Evolutionary conservation across 2,113 vertebrate genomes (phyloP).

Genomic region (Thamnaconus septentrionalis): DNA sequence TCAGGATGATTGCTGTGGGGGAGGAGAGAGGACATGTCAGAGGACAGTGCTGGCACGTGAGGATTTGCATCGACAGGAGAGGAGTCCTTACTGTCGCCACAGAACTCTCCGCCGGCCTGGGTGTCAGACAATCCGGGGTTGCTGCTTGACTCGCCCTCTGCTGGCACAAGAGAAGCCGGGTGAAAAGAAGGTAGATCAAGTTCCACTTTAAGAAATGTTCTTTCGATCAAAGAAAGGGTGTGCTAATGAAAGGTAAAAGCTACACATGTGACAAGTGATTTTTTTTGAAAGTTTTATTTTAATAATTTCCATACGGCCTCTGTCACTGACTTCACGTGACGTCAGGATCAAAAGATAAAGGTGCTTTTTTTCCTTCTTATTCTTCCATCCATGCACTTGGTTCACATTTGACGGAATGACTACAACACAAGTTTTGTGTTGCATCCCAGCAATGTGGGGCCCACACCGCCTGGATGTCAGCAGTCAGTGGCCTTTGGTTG

Average conservation of each 20-base stretch:
- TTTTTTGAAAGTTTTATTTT: no score
- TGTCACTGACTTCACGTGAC: no score
- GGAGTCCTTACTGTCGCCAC: constrained; percentile 91
- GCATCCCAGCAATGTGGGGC: constrained; percentile 38
- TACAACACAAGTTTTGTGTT: constrained; percentile 36
- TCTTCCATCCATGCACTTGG: constrained; percentile 20
- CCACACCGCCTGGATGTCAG: constrained; percentile 54
- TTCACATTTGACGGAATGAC: constrained; percentile 24
- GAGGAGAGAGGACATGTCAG: constrained; percentile 11
- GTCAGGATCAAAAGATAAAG: background rate
- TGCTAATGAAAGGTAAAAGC: no score
- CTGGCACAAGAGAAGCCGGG: constrained; percentile 53
- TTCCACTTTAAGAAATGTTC: background rate
- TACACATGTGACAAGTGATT: no score
- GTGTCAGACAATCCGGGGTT: constrained; percentile 83
- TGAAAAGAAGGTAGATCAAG: constrained; percentile 30
- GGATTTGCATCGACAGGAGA: background rate
- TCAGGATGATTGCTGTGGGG: constrained; percentile 90
- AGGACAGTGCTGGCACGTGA: background rate
- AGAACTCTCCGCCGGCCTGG: constrained; percentile 90
- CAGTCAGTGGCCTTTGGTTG: constrained; percentile 66
- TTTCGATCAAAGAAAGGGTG: background rate
- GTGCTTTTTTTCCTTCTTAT: background rate
- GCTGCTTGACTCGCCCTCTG: constrained; percentile 85
- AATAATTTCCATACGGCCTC: no score